Conservation (phyloP, 2,888 invertebrate species). For the Gerris lacustris region DNA sequence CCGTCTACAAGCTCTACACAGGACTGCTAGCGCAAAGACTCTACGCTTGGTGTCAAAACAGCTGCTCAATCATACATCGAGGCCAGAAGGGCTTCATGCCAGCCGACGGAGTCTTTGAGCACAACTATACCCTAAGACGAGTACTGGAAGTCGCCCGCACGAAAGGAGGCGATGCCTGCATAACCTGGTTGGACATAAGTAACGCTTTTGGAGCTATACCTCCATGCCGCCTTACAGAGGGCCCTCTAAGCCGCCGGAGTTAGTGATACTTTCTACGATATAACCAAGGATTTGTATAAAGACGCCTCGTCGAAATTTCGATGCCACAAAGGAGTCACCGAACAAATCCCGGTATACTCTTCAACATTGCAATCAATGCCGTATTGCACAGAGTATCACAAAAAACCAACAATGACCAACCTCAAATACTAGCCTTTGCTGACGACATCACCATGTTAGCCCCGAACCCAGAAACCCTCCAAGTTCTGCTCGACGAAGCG, state of each 20-base stretch:
- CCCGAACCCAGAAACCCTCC: background rate
- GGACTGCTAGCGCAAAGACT: conserved; percentile 20
- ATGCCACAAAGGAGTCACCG: no score
- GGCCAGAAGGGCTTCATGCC: no score
- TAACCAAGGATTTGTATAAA: conserved; percentile 10
- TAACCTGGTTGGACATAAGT: conserved; percentile 18
- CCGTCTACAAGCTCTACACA: conserved; percentile 29
- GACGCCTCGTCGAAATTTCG: background rate
- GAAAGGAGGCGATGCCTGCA: background rate
- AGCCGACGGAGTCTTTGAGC: conserved; percentile 16
- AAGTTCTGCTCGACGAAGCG: background rate
- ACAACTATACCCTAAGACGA: conserved; percentile 8
- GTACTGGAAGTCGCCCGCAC: background rate
- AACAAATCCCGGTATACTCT: no score
- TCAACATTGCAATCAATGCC: no score
- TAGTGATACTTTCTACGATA: conserved; percentile 9
- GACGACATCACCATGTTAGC: conserved; percentile 14
- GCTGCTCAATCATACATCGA: conserved; percentile 11
- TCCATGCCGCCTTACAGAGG: background rate
- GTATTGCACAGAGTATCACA: no score
- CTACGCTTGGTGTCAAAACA: conserved; percentile 10
- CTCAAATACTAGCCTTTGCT: conserved; percentile 11
- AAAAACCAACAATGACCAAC: no score
- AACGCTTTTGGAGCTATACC: conserved; percentile 18
- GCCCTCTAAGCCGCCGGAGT: conserved; percentile 5